phyloP scores from a whole-genome alignment of 2,888 invertebrate species.

The Tricholauxania praeusta region DNA sequence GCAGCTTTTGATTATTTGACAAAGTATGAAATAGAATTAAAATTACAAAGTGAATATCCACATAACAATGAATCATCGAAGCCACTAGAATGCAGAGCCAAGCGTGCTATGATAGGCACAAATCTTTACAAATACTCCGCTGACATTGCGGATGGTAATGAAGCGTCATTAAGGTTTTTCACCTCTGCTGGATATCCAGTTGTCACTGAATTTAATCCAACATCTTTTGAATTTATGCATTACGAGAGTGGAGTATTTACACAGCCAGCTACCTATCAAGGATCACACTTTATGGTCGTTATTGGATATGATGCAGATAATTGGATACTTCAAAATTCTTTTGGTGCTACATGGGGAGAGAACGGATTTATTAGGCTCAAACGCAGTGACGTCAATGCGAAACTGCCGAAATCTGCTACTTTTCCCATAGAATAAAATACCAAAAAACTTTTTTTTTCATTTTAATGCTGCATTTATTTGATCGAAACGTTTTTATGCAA shows the following conservation, averaged over 20 bases:
- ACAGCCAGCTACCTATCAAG: constrained; percentile 47
- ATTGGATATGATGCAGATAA: constrained; percentile 60
- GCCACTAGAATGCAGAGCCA: constrained; percentile 30
- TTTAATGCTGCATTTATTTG: too few species aligned
- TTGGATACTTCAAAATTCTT: constrained; percentile 63
- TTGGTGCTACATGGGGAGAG: constrained; percentile 63
- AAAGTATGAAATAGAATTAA: constrained; percentile 77
- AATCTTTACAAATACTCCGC: constrained; percentile 47
- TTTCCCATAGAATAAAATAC: constrained; percentile 48
- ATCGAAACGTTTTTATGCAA: too few species aligned
- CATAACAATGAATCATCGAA: constrained; percentile 67
- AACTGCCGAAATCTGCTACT: constrained; percentile 49
- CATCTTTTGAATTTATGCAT: constrained; percentile 63
- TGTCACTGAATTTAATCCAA: constrained; percentile 60
- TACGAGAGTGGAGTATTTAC: constrained; percentile 60
- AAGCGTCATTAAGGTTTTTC: constrained; percentile 49
- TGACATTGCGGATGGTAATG: constrained; percentile 49
- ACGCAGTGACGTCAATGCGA: constrained; percentile 44
- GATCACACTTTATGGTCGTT: constrained; percentile 60
- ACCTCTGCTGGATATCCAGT: constrained; percentile 57
- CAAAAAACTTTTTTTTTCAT: too few species aligned
- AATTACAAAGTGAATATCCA: constrained; percentile 83
- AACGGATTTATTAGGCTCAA: constrained; percentile 58
- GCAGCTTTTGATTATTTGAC: constrained; percentile 84
- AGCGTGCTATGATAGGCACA: constrained; percentile 11